Base-by-base conservation (phyloP, 92 coral and sea anemone genomes). In the Chrysogorgia sp. region DNA sequence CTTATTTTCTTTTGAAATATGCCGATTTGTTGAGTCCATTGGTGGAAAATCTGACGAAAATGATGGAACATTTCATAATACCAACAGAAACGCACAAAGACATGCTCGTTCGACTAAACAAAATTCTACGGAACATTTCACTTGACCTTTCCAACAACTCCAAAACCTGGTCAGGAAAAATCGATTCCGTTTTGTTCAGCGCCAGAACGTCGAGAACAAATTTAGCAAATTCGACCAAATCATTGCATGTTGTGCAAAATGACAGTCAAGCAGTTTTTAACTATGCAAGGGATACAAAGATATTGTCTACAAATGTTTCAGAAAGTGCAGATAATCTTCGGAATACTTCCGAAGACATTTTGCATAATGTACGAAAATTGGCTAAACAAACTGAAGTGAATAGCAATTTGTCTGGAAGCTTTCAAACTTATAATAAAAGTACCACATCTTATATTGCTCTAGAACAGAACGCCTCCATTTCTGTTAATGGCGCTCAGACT, bases 371-470 rank as follows among this genome's bases (percentile, higher is more conserved):
- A 24, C 28, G 23, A 12, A 20, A 79, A 34, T 55, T 75, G 6
- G 86, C 84, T 0, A 80, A 82, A 21, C 30, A 29, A 37, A 67
- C 67, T 1, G 89, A 90, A 1, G 49, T 61, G 12, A 68, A 34
- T 28, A 81, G 81, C 35, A 89, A 90, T 37, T 85, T 78, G 5
- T 29, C 75, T 2, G 52, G 87, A 15, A 76, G 77, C 12, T 49
- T 67, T 9, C 53, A 63, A 22, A 82, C 82, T 1, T 57, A 69
- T 56, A 79, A 74, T 28, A 57, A 79, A 28, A 72, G 88, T 25
- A 59, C 67, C 58, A 48, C 24, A 47, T 59, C 80, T 26, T 85
- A 84, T 61, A 63, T 87, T 17, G 74, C 84, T 25, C 23, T 75
- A 0, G 89, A 83, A 33, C 56, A 84, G 47, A 76, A 67, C 61